Conservation (phyloP, 2,888 invertebrate genomes). For the Saturnia japonica region DNA sequence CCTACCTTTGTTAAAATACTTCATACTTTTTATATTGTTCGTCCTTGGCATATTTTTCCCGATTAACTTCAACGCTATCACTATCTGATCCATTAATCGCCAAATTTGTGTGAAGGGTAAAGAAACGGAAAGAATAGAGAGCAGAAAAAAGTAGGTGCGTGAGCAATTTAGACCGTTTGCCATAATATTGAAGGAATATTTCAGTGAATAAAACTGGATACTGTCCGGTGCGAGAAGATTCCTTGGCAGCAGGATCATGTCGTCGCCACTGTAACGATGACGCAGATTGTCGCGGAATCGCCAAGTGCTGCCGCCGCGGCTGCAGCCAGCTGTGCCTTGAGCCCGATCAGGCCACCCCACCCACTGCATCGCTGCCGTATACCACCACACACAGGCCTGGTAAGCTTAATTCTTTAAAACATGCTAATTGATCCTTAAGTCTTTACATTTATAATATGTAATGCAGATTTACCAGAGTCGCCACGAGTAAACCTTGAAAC, state of each 20-base stretch:
- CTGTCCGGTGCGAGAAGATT: conserved; percentile 46
- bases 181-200: conserved; percentile 4
- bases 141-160: not conserved
- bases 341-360: conserved; percentile 45
- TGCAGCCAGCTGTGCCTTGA: conserved; percentile 87
- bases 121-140: too few relatives aligned
- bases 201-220: conserved; percentile 83
- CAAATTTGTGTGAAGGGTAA: too few relatives aligned
- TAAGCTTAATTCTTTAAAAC: conserved; percentile 25
- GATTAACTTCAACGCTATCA: not conserved
- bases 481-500: conserved; percentile 48
- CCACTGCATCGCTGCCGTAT: conserved; percentile 30
- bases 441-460: not conserved
- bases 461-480: conserved; percentile 55
- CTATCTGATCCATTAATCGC: not conserved
- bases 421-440: too few relatives aligned
- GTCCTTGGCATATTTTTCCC: not conserved
- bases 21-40: too few relatives aligned
- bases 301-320: conserved; percentile 91
- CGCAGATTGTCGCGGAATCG: conserved; percentile 88
- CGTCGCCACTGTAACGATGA: conserved; percentile 89
- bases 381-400: conserved; percentile 50
- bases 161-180: not conserved
- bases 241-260: conserved; percentile 70
- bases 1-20: too few relatives aligned